Base-by-base conservation (phyloP, 1,140 invertebrate genomes). In the Drosophila simulans region DNA sequence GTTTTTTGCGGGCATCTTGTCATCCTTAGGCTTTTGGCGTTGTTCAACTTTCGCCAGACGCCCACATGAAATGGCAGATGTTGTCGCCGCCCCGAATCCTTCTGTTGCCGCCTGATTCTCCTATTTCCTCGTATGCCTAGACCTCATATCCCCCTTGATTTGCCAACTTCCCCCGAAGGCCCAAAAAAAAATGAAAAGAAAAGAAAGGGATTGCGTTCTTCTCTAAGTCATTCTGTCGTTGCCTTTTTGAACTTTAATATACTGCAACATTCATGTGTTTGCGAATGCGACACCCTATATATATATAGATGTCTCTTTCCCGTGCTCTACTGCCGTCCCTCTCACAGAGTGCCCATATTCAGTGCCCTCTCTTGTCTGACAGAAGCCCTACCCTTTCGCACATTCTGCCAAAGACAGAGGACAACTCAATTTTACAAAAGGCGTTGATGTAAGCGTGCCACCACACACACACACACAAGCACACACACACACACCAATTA, bases 191-290 rank as follows among this genome's bases (percentile, higher is more conserved):
- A 51, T 7, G 8, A 8, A 46, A 46, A 22, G 4, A 46, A 13
- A 34, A 34, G 34, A 34, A 34, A 27, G 2, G 60, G 37, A 68
- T 45, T 78, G 69, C 56, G 75, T 46, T 54, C 69, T 46, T 54
- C 69, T 63, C 49, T 63, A 79, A 83, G 70, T 84, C 60, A 54
- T 63, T 66, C 58, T 75, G 77, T 75, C 72, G 66, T 78, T 82
- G 69, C 60, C 79, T 46, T 79, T 62, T 79, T 88, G 75, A 88
- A 78, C 75, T 79, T 68, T 72, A 76, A 86, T 86, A 69, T 78
- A 76, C 60, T 54, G 71, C 59, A 59, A 60, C 73, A 68, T 60
- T 69, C 40, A 59, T 77, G 55, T 55, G 74, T 60, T 49, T 58
- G 54, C 52, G 34, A 17, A 31, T 15, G 48, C 58, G 49, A 53